Evolutionary conservation across 2,113 vertebrate species (phyloP), one percentile per base, ranked within the genome.

Genomic region (Archocentrus centrarchus): DNA sequence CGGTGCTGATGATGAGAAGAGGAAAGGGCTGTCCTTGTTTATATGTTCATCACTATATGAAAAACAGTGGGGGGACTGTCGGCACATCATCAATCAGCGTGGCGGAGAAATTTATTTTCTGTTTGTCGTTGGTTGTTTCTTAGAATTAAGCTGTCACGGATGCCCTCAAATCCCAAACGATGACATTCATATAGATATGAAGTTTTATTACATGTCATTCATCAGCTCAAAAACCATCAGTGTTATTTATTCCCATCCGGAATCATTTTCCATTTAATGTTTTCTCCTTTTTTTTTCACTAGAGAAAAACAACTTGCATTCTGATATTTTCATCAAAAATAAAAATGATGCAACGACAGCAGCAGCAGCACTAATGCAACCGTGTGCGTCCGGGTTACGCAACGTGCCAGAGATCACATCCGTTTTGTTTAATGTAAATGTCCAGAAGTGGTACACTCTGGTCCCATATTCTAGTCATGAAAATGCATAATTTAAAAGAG

Each of bases 401-500:
- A 81, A 85, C 86, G 22, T 7, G 11, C 6, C 0, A 35, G 78
- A 85, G 79, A 27, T 7, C 6, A 64, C 80, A 80, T 90, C 83
- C 39, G 53, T 66, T 92, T 86, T 88, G 84, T 91, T 88, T 14
- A 86, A 79, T 53, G 85, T 84, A 88, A 92, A 94, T 53, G 66
- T 84, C 81, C 78, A 68, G 73, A 84, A 91, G 76, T 80, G 87
- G 83, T 78, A 35, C 84, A 8, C 60, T 62, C 78, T 80, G 80
- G 44, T 50, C 73, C 91, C 70, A 62, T 44, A 77, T 81, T 86
- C 83, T 2, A 80, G 84, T 86, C 68, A 81, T 90, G 85, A 87
- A 93, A 87, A 89, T 92, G 90, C 92, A 91, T 92, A 87, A 93
- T 94, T 91, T 88, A 91, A 82, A 88, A 79, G 85, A 83, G 80